Percentiles rank a stretch among this genome's conserved stretches.
Evolutionary conservation across 2,113 vertebrate species (phyloP).

Genomic region (Lophotis ruficrista): DNA sequence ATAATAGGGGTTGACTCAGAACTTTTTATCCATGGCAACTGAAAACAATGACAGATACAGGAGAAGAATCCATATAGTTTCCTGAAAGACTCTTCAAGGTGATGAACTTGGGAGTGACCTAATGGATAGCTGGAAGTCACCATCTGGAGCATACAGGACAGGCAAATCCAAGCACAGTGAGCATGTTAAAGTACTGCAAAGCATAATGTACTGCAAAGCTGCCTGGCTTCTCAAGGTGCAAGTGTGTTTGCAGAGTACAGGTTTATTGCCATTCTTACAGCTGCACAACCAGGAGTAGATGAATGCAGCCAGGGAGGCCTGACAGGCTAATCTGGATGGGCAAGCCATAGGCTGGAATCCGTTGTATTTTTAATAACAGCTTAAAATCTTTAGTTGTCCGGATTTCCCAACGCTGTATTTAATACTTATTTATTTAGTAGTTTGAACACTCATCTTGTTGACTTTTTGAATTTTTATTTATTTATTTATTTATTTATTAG

Average conservation of each 20-base stretch:
- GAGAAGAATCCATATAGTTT: background rate
- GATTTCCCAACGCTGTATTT: background rate
- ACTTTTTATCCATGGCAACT: background rate
- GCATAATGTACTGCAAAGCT: background rate
- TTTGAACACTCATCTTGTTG: background rate
- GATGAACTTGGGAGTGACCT: background rate
- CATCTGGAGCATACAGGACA: background rate
- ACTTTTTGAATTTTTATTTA: background rate
- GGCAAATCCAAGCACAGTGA: background rate
- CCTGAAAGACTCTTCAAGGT: background rate
- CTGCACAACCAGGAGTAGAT: background rate
- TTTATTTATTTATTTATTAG: background rate
- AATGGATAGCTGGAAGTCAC: background rate
- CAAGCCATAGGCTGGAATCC: background rate
- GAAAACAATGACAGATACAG: background rate
- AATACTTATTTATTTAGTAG: background rate
- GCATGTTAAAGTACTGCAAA: background rate
- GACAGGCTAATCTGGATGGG: background rate
- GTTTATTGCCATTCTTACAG: background rate
- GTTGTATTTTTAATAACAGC: background rate
- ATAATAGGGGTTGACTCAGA: background rate
- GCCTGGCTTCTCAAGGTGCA: background rate
- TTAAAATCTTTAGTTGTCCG: background rate
- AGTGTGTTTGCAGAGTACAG: background rate
- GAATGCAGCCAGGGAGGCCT: background rate